phyloP scores from a whole-genome alignment of 2,113 vertebrate genomes.

The Narcine bancroftii region DNA sequence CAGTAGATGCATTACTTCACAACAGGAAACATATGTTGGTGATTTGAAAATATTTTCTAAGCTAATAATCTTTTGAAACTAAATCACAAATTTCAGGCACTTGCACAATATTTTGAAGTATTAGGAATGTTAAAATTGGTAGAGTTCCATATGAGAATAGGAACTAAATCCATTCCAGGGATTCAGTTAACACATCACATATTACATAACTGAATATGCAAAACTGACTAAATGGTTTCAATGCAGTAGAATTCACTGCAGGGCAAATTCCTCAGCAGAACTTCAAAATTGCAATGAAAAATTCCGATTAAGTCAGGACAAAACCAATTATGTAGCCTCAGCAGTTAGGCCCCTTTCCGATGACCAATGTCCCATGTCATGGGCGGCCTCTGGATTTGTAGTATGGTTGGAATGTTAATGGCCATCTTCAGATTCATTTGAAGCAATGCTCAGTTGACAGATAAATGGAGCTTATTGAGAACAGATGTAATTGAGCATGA shows the following conservation, averaged over 20 bases:
- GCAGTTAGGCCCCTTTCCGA: neutral
- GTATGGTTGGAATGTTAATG: neutral
- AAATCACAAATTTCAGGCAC: neutral
- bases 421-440: neutral
- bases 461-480: neutral
- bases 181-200: neutral
- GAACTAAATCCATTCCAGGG: neutral
- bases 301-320: neutral
- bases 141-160: neutral
- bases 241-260: neutral
- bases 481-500: neutral
- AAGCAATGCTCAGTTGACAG: neutral
- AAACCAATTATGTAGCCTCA: neutral
- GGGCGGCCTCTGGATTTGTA: neutral
- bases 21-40: conserved; percentile 6
- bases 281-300: too few relatives aligned
- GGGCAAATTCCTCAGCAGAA: neutral
- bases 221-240: neutral
- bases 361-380: neutral
- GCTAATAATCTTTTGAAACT: neutral
- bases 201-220: neutral
- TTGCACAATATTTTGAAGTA: neutral
- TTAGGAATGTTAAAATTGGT: neutral
- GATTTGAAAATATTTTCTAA: neutral
- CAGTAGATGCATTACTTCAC: neutral